phyloP scores from a whole-genome alignment of 1,140 invertebrate genomes.

The Drosophila takahashii region DNA sequence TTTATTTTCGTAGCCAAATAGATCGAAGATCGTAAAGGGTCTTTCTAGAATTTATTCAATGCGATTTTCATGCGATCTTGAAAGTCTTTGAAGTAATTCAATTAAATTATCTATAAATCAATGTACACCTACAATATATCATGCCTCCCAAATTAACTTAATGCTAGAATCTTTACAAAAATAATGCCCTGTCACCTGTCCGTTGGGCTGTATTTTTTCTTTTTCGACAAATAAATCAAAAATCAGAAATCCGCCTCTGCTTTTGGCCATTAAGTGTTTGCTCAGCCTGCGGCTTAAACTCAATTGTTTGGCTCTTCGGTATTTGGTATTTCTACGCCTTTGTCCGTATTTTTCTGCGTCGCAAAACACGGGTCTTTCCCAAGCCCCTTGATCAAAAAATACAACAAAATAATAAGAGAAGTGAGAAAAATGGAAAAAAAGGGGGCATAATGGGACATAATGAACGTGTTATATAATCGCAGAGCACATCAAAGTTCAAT shows the following conservation, averaged over 20 bases:
- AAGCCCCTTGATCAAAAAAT: conserved; percentile 1
- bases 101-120: not conserved
- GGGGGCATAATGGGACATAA: conserved; percentile 32
- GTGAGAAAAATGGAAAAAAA: no score
- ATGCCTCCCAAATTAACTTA: no score
- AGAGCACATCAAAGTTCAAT: conserved; percentile 47
- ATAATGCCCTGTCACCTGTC: conserved; percentile 16
- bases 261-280: conserved; percentile 26
- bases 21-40: not conserved
- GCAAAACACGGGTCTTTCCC: conserved; percentile 27
- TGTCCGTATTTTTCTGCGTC: conserved; percentile 28
- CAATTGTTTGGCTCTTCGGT: conserved; percentile 17
- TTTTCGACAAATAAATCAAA: conserved; percentile 20
- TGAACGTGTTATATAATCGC: conserved; percentile 46
- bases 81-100: not conserved
- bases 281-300: conserved; percentile 28
- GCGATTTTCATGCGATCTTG: no score
- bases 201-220: no score
- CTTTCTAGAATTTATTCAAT: not conserved
- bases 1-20: conserved; percentile 11
- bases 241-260: conserved; percentile 19
- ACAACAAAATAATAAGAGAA: not conserved
- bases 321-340: conserved; percentile 9
- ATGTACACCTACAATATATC: no score
- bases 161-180: conserved; percentile 23